These are phyloP conservation scores for Alligator sinensis DNA, from an alignment of 2,113 vertebrate genomes.

Conservation along the genomic window DNA sequence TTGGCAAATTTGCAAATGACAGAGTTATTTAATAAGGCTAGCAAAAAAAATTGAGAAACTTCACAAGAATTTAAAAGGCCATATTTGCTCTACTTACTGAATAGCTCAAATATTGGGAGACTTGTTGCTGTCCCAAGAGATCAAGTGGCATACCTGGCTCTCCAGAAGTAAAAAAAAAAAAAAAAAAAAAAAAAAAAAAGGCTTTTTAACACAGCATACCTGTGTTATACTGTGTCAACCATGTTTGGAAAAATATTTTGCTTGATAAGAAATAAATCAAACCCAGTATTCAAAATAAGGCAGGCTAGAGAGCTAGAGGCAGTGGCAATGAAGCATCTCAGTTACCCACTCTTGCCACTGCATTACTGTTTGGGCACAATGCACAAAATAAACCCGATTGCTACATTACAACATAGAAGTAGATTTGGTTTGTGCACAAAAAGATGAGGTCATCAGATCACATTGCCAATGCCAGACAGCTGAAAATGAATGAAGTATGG, in stretches of 20 bases:
- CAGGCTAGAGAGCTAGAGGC: not conserved
- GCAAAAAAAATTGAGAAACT: no score
- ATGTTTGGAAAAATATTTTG: not conserved
- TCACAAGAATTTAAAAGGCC: no score
- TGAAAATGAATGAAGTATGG: slow-evolving; percentile 25
- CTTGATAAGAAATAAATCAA: not conserved
- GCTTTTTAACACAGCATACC: not conserved
- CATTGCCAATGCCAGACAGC: not conserved
- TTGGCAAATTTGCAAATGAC: no score
- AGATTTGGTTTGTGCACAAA: not conserved
- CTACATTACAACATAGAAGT: not conserved
- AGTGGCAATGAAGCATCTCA: not conserved
- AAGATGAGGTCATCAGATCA: not conserved
- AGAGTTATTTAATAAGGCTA: no score
- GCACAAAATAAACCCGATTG: slow-evolving; percentile 15
- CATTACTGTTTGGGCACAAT: not conserved
- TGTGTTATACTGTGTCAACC: not conserved
- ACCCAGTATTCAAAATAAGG: not conserved
- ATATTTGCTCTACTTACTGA: no score
- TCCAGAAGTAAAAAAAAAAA: no score
- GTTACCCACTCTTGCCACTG: not conserved
- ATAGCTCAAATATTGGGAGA: no score
- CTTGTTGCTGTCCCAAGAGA: no score
- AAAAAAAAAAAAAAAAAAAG: no score
- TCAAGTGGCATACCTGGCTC: no score